These are phyloP conservation scores for Porites rus DNA, from an alignment of 92 coral and sea anemone species.

Conservation along the genomic window DNA sequence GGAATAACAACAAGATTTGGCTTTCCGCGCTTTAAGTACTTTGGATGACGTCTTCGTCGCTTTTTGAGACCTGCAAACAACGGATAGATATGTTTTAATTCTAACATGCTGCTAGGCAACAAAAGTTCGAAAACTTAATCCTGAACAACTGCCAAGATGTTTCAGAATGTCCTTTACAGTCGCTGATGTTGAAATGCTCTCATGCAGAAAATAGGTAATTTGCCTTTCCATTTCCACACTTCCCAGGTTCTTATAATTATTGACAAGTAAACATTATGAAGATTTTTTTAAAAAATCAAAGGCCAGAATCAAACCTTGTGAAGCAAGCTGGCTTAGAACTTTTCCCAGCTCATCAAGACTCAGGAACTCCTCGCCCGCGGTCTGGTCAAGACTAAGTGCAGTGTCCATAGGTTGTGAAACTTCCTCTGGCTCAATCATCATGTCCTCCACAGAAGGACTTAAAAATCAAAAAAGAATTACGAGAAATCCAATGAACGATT, in stretches of 20 bases:
- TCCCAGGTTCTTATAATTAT: too few species aligned
- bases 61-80: conserved; percentile 27
- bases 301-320: conserved; percentile 36
- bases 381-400: conserved; percentile 58
- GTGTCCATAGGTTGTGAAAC: conserved; percentile 19
- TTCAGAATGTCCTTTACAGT: too few species aligned
- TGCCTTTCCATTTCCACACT: too few species aligned
- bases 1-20: conserved; percentile 86
- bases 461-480: background rate
- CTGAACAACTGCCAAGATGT: too few species aligned
- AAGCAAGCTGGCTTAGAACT: conserved; percentile 56
- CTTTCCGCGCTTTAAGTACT: conserved; percentile 67
- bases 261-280: background rate
- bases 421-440: background rate
- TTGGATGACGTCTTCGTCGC: conserved; percentile 45
- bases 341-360: conserved; percentile 75
- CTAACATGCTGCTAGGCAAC: background rate
- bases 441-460: conserved; percentile 5
- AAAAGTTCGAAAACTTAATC: background rate
- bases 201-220: too few species aligned
- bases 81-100: too few species aligned
- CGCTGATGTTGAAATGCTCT: too few species aligned
- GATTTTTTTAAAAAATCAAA: background rate
- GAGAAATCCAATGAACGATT: too few species aligned
- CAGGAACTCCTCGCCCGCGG: conserved; percentile 70